phyloP scores from a whole-genome alignment of 2,797 vertebrate genomes.

The Crax fasciolata region DNA sequence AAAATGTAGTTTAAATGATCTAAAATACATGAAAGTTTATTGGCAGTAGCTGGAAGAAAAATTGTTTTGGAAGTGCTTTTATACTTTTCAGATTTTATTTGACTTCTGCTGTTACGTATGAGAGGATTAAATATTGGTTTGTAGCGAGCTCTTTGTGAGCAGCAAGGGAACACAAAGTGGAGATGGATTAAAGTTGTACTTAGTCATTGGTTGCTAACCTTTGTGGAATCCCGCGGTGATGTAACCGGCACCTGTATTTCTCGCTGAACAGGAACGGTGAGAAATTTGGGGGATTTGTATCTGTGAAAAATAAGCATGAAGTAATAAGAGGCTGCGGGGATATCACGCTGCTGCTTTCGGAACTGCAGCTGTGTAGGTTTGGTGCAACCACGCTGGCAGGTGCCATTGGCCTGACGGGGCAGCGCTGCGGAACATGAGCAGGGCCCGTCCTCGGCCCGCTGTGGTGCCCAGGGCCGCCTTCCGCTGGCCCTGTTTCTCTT shows the following conservation, averaged over 20 bases:
- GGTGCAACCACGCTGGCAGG: background rate
- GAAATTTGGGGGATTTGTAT: conserved; percentile 70
- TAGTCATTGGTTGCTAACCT: conserved; percentile 53
- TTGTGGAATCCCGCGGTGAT: conserved; percentile 58
- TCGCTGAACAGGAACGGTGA: conserved; percentile 80
- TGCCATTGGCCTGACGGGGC: background rate
- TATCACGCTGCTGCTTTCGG: background rate
- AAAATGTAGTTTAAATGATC: background rate
- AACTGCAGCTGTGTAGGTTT: background rate
- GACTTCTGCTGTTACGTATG: background rate
- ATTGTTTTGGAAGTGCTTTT: background rate
- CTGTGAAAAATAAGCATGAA: conserved; percentile 70
- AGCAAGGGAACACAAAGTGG: background rate
- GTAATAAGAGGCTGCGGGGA: background rate
- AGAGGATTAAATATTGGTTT: background rate
- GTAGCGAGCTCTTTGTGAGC: background rate
- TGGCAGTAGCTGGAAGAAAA: background rate
- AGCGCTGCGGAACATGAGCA: background rate
- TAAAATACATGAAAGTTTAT: background rate
- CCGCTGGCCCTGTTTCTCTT: background rate
- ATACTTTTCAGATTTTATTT: background rate
- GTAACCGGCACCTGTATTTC: conserved; percentile 72
- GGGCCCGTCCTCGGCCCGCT: background rate
- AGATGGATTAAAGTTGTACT: conserved; percentile 25
- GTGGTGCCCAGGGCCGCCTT: background rate